These are phyloP conservation scores for Helleia helle DNA, from an alignment of 2,888 invertebrate genomes.

Conservation along the genomic window DNA sequence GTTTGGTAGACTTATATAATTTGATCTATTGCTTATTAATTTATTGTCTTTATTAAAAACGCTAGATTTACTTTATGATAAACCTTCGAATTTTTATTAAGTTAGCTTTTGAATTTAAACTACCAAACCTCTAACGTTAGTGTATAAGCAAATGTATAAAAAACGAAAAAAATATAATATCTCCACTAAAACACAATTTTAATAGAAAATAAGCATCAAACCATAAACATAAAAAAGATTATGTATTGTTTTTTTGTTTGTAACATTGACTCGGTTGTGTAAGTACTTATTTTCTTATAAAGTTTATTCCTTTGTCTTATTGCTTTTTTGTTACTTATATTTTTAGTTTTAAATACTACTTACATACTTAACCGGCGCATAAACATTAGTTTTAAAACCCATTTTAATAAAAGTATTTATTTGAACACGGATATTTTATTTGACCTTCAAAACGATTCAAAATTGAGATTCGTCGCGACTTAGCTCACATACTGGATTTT, in stretches of 20 bases:
- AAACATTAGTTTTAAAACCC: conserved; percentile 55
- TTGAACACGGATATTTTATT: conserved; percentile 62
- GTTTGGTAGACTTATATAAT: conserved; percentile 48
- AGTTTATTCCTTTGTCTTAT: conserved; percentile 44
- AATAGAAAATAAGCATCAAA: conserved; percentile 40
- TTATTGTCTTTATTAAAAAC: conserved; percentile 9
- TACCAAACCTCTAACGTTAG: conserved; percentile 54
- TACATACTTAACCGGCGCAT: conserved; percentile 66
- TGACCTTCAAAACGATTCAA: conserved; percentile 28
- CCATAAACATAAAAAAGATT: conserved; percentile 30
- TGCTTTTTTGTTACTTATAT: conserved; percentile 64
- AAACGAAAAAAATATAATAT: conserved; percentile 37
- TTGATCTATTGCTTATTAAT: conserved; percentile 10
- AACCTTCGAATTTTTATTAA: conserved; percentile 7
- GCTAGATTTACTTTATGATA: conserved; percentile 5
- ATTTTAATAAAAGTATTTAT: conserved; percentile 69
- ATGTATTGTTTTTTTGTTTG: conserved; percentile 36
- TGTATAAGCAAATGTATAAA: conserved; percentile 42
- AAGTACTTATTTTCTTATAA: conserved; percentile 71
- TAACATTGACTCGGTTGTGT: conserved; percentile 67
- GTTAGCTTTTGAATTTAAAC: conserved; percentile 19
- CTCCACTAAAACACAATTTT: conserved; percentile 60
- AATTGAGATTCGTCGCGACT: conserved; percentile 29
- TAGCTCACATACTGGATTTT: conserved; percentile 70
- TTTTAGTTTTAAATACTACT: conserved; percentile 50